Percentiles rank a stretch among this genome's conserved stretches.
Evolutionary conservation across 2,888 invertebrate species (phyloP).

Genomic region (Therioaphis trifolii): DNA sequence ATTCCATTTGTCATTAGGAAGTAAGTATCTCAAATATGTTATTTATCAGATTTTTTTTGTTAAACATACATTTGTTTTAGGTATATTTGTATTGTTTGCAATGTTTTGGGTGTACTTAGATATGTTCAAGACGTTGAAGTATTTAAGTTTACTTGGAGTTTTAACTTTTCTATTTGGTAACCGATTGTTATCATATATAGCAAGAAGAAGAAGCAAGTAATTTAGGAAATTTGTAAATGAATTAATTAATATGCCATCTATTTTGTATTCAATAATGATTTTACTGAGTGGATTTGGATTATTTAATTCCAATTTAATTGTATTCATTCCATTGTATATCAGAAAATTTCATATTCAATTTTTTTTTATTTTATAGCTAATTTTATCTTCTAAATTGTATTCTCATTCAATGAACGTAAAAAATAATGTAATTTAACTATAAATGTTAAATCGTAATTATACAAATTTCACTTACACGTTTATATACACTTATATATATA

Average conservation of each 20-base stretch:
- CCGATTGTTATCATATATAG: constrained; percentile 86
- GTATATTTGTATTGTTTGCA: constrained; percentile 87
- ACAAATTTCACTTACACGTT: background rate
- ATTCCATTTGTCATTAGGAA: constrained; percentile 90
- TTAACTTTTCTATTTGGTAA: constrained; percentile 95
- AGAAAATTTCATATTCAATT: background rate
- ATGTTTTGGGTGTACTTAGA: constrained; percentile 92
- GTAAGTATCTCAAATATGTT: constrained; percentile 69
- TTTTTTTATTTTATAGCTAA: background rate
- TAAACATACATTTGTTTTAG: constrained; percentile 70
- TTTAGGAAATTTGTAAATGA: background rate
- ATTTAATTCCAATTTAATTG: background rate
- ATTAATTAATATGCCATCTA: background rate
- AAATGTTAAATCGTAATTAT: constrained; percentile 1
- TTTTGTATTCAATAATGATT: background rate
- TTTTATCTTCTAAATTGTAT: background rate
- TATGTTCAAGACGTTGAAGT: constrained; percentile 96
- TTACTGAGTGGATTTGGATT: background rate
- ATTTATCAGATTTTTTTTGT: background rate
- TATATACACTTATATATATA: background rate
- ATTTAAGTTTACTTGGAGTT: constrained; percentile 84
- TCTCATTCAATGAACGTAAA: background rate
- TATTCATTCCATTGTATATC: constrained; percentile 37
- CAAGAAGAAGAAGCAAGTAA: constrained; percentile 69
- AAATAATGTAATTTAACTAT: constrained; percentile 27